Percentiles rank a stretch among this genome's conserved stretches.
phyloP scores from a whole-genome alignment of 2,797 vertebrate genomes.

The Schizopygopsis malacanthus region DNA sequence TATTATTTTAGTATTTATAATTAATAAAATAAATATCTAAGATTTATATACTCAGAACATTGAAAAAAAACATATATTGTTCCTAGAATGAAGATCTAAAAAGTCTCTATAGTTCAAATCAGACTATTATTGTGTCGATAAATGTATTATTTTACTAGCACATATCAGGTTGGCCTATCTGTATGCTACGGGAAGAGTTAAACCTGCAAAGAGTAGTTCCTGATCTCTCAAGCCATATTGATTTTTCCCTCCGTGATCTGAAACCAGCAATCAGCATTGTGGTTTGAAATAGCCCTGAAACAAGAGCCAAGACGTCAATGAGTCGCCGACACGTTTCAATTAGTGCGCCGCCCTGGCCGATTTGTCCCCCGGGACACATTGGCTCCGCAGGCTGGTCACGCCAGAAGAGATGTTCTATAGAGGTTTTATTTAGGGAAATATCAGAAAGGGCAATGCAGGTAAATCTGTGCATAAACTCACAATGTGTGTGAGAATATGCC shows the following conservation, averaged over 20 bases:
- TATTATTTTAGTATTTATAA: neutral
- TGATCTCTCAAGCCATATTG: constrained; percentile 80
- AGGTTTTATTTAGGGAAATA: constrained; percentile 64
- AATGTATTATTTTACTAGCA: constrained; percentile 5
- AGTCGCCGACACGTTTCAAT: constrained; percentile 92
- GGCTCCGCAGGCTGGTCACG: constrained; percentile 72
- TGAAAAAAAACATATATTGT: neutral
- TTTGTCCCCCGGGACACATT: constrained; percentile 81
- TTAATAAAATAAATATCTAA: neutral
- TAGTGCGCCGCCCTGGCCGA: constrained; percentile 83
- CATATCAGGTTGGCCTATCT: constrained; percentile 62
- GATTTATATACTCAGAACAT: neutral
- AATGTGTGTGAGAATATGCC: constrained; percentile 12
- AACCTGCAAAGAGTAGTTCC: constrained; percentile 78
- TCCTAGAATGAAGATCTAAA: neutral
- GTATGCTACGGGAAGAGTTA: constrained; percentile 77
- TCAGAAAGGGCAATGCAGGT: constrained; percentile 44
- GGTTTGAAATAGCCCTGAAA: constrained; percentile 87
- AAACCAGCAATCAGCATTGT: constrained; percentile 87
- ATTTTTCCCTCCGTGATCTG: constrained; percentile 83
- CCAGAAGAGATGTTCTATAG: constrained; percentile 65
- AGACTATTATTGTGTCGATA: neutral
- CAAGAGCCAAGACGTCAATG: constrained; percentile 84
- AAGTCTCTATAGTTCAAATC: neutral
- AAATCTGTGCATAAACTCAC: constrained; percentile 29